phyloP scores from a whole-genome alignment of 2,113 vertebrate species.

The Pipra filicauda region DNA sequence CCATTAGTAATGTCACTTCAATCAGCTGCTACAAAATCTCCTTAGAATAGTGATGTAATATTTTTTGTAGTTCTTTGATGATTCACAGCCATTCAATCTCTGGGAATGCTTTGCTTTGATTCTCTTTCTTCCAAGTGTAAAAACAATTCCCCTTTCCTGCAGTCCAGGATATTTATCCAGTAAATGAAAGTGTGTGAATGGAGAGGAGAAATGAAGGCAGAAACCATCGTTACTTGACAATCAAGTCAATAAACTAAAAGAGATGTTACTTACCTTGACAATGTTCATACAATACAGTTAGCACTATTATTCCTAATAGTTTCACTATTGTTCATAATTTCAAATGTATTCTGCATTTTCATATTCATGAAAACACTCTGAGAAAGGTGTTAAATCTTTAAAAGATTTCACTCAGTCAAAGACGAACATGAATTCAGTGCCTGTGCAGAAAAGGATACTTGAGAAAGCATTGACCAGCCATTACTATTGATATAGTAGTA shows the following conservation, averaged over 20 bases:
- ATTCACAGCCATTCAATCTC: background rate
- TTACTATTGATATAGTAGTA: no score
- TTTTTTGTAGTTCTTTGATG: background rate
- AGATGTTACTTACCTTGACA: background rate
- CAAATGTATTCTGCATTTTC: background rate
- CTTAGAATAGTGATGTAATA: background rate
- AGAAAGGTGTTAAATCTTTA: background rate
- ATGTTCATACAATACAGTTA: background rate
- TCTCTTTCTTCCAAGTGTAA: background rate
- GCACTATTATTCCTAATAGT: background rate
- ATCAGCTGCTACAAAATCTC: background rate
- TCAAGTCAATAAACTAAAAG: background rate
- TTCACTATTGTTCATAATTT: background rate
- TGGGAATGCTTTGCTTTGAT: slow-evolving; percentile 1
- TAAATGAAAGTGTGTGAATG: slow-evolving; percentile 4
- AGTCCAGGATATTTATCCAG: background rate
- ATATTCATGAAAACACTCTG: background rate
- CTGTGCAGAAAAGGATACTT: background rate
- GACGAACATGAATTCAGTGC: background rate
- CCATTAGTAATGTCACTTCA: background rate
- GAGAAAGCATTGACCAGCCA: background rate
- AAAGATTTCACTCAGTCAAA: background rate
- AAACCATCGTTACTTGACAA: slow-evolving; percentile 18
- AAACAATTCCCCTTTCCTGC: background rate
- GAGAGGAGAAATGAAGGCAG: background rate